phyloP scores from a whole-genome alignment of 2,888 invertebrate genomes.

The Leptarthrus brevirostris region DNA sequence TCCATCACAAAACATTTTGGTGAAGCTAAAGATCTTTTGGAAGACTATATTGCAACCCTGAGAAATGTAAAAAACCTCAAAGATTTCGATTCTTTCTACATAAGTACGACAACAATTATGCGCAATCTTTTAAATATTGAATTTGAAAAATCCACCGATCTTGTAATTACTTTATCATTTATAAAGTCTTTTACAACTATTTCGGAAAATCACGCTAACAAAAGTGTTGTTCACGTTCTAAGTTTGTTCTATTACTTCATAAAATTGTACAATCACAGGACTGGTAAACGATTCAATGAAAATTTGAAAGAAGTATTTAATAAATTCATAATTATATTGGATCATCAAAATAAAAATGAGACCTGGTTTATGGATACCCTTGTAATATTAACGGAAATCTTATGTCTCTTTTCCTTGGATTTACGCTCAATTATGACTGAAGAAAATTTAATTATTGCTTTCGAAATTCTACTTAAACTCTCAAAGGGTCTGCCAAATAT shows the following conservation, averaged over 20 bases:
- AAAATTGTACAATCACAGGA: neutral
- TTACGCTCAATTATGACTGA: neutral
- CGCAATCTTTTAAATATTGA: constrained; percentile 1
- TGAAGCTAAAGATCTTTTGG: constrained; percentile 20
- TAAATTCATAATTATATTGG: constrained; percentile 19
- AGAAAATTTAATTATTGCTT: constrained; percentile 3
- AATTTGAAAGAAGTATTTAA: constrained; percentile 9
- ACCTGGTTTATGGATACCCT: constrained; percentile 28
- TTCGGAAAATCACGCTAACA: neutral
- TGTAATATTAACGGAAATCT: constrained; percentile 4
- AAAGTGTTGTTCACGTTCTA: neutral
- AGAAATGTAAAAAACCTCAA: neutral
- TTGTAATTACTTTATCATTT: neutral
- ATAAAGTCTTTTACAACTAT: constrained; percentile 4
- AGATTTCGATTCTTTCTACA: constrained; percentile 16
- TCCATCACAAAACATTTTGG: constrained; percentile 11
- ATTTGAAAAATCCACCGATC: neutral
- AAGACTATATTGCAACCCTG: neutral
- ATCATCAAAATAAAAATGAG: neutral
- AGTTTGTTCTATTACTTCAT: constrained; percentile 3
- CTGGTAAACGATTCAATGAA: neutral
- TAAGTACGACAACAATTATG: constrained; percentile 1
- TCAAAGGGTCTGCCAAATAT: constrained; percentile 24
- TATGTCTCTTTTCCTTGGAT: neutral
- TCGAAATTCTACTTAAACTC: constrained; percentile 12